phyloP scores from a whole-genome alignment of 2,888 invertebrate species.

The Apodemia duryi region DNA sequence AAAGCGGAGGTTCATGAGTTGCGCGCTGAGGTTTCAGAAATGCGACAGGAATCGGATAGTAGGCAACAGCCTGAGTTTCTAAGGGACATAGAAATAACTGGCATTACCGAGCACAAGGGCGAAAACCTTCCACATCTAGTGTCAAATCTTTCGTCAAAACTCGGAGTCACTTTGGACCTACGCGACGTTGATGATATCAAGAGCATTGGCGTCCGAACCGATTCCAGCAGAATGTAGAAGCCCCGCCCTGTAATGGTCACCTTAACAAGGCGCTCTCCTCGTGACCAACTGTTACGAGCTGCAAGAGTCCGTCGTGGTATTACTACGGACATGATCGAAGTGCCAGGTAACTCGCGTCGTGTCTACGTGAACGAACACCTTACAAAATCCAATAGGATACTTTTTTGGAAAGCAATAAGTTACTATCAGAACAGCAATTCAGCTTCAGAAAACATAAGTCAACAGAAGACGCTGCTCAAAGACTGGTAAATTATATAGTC shows the following conservation, averaged over 20 bases:
- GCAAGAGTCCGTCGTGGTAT: neutral
- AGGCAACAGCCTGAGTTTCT: neutral
- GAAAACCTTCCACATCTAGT: neutral
- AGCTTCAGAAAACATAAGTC: too few relatives aligned
- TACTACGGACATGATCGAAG: constrained; percentile 2
- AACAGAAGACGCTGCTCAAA: too few relatives aligned
- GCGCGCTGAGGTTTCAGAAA: neutral
- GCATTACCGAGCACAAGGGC: neutral
- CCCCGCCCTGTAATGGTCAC: neutral
- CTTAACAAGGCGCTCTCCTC: neutral
- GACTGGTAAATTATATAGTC: too few relatives aligned
- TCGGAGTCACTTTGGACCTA: neutral
- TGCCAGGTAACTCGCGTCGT: neutral
- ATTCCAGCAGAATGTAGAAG: neutral
- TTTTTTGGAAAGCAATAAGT: neutral
- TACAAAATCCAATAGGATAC: neutral
- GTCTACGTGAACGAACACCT: constrained; percentile 1
- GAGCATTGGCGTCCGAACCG: neutral
- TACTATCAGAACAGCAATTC: too few relatives aligned
- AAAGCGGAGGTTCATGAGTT: neutral
- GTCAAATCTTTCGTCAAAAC: neutral
- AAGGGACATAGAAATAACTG: neutral
- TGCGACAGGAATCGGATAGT: neutral
- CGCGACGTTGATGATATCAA: neutral
- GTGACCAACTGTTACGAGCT: neutral